Evolutionary conservation across 2,113 vertebrate species (phyloP).

Genomic region (Mesitornis unicolor): DNA sequence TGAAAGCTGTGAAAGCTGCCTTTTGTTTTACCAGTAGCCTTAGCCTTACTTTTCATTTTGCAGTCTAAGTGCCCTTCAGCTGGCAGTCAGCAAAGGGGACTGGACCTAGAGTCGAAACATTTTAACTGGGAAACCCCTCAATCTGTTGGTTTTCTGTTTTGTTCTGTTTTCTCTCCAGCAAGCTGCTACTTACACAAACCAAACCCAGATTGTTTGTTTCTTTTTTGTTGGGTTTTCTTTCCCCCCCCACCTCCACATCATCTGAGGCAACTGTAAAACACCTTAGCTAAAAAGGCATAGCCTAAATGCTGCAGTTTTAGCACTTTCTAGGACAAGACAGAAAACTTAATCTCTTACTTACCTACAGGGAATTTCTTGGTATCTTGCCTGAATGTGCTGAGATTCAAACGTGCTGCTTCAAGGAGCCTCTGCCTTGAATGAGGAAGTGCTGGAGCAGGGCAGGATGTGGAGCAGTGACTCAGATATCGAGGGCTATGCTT

Average conservation of each 20-base stretch:
- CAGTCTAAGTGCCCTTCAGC: not conserved
- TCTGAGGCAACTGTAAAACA: not conserved
- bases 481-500: not conserved
- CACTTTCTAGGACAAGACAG: not conserved
- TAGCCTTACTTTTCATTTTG: not conserved
- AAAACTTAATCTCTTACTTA: not conserved
- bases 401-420: not conserved
- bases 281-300: not conserved
- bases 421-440: not conserved
- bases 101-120: not conserved
- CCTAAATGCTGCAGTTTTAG: not conserved
- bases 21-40: not conserved
- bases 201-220: not conserved
- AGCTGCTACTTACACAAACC: not conserved
- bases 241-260: fast-evolving
- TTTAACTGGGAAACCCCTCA: not conserved
- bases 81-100: not conserved
- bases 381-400: not conserved
- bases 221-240: not conserved
- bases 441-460: not conserved
- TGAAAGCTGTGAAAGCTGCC: not conserved
- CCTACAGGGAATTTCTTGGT: not conserved
- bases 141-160: not conserved
- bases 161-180: not conserved
- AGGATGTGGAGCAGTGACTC: constrained; percentile 13